A percentile compares a stretch with the other conserved stretches of the same genome.
Evolutionary conservation across 1,140 invertebrate genomes (phyloP).

Genomic region (Saxidomus purpurata): DNA sequence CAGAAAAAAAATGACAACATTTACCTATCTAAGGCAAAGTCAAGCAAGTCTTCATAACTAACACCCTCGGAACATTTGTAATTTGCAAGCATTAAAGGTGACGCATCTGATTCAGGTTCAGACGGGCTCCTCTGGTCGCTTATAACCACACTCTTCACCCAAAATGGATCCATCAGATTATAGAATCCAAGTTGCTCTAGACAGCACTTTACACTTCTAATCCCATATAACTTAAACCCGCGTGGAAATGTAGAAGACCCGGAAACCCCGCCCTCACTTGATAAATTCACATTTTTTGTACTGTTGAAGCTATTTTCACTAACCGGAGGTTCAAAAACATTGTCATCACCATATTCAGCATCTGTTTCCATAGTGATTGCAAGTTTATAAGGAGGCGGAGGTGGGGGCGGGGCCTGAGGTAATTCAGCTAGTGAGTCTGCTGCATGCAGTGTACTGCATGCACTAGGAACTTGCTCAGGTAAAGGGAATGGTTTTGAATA

Average conservation of each 20-base stretch:
- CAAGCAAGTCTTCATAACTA: conserved; percentile 96
- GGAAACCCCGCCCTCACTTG: conserved; percentile 63
- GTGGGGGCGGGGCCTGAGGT: conserved; percentile 69
- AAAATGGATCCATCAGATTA: conserved; percentile 82
- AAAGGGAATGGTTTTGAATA: conserved; percentile 58
- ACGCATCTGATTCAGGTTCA: conserved; percentile 74
- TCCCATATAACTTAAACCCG: conserved; percentile 72
- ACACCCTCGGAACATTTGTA: conserved; percentile 89
- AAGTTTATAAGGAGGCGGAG: conserved; percentile 40
- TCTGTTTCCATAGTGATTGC: conserved; percentile 40
- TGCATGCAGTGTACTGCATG: conserved; percentile 40
- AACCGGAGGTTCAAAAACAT: conserved; percentile 64
- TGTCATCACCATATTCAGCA: conserved; percentile 64
- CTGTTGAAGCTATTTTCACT: background rate
- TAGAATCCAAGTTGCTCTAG: conserved; percentile 82
- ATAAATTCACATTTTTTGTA: conserved; percentile 48
- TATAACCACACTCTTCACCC: conserved; percentile 78
- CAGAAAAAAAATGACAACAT: conserved; percentile 71
- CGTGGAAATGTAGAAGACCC: conserved; percentile 73
- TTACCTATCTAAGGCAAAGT: conserved; percentile 93
- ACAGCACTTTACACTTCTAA: conserved; percentile 76
- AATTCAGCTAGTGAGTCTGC: conserved; percentile 52
- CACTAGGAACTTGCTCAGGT: conserved; percentile 1
- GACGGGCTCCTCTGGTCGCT: conserved; percentile 73
- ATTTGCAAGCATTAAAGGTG: conserved; percentile 80